Evolutionary conservation across 64 coral and sea anemone species (phyloP).

Genomic region (Trachythela sp.): DNA sequence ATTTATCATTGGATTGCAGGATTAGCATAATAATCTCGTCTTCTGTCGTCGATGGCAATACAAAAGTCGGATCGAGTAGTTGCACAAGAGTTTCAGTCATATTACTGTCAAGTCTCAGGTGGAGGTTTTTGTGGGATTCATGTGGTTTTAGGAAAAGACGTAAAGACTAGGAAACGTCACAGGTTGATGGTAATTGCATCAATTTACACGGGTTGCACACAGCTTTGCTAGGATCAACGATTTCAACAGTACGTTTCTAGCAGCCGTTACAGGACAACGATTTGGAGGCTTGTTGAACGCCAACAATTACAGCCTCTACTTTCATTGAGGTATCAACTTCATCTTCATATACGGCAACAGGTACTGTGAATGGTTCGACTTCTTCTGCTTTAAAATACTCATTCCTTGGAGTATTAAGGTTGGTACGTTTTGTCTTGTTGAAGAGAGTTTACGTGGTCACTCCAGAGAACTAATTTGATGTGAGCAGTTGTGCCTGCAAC

Average conservation of each 20-base stretch:
- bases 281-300: slow-evolving; percentile 56
- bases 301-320: slow-evolving; percentile 48
- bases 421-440: slow-evolving; percentile 59
- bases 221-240: slow-evolving; percentile 40
- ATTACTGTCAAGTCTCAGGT: slow-evolving; percentile 50
- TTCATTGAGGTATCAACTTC: slow-evolving; percentile 47
- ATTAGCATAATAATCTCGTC: slow-evolving; percentile 56
- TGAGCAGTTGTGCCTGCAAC: too few relatives aligned
- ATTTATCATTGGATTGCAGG: slow-evolving; percentile 27
- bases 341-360: slow-evolving; percentile 46
- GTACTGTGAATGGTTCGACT: slow-evolving; percentile 40
- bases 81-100: slow-evolving; percentile 57
- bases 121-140: slow-evolving; percentile 42
- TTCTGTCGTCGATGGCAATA: slow-evolving; percentile 53
- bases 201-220: slow-evolving; percentile 45
- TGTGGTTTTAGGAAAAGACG: slow-evolving; percentile 50
- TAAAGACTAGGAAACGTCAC: slow-evolving; percentile 32
- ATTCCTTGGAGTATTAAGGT: slow-evolving; percentile 61
- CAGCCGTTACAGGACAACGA: slow-evolving; percentile 48
- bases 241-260: background rate
- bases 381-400: slow-evolving; percentile 3
- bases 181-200: slow-evolving; percentile 49
- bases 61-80: slow-evolving; percentile 48
- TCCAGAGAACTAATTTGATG: slow-evolving; percentile 33
- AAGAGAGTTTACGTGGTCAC: slow-evolving; percentile 51